phyloP scores from a whole-genome alignment of 1,140 invertebrate species.

The Drosophila tristis region DNA sequence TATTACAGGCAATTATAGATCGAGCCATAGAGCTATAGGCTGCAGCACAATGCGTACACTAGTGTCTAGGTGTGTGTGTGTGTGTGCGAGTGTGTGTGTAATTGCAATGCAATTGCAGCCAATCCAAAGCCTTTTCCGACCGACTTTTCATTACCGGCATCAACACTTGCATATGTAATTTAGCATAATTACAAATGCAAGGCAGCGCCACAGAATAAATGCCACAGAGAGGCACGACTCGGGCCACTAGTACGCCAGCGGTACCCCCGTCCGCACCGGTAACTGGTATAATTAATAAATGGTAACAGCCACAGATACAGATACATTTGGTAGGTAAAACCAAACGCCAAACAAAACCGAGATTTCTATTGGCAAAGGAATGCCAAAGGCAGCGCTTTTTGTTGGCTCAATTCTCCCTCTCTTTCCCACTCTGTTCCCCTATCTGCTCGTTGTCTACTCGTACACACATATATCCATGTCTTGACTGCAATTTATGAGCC shows the following conservation, averaged over 20 bases:
- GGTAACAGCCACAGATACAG: slow-evolving; percentile 27
- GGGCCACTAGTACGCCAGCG: slow-evolving; percentile 5
- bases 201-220: slow-evolving; percentile 10
- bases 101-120: slow-evolving; percentile 58
- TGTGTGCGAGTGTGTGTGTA: slow-evolving; percentile 38
- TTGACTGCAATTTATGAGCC: slow-evolving; percentile 68
- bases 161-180: slow-evolving; percentile 63
- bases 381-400: slow-evolving; percentile 36
- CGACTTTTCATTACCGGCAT: slow-evolving; percentile 67
- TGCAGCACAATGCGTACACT: slow-evolving; percentile 47
- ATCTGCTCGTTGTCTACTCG: slow-evolving; percentile 10
- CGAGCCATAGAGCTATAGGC: slow-evolving; percentile 8
- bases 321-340: slow-evolving; percentile 33
- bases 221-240: slow-evolving; percentile 19
- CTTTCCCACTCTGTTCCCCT: slow-evolving; percentile 22
- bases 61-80: too few relatives aligned
- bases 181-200: slow-evolving; percentile 63
- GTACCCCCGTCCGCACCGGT: neutral
- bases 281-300: slow-evolving; percentile 56
- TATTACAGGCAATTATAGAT: slow-evolving; percentile 69
- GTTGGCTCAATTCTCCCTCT: slow-evolving; percentile 3
- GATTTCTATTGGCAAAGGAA: slow-evolving; percentile 57
- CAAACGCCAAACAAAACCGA: slow-evolving; percentile 43
- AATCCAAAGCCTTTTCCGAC: slow-evolving; percentile 42
- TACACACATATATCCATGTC: slow-evolving; percentile 36